phyloP scores from a whole-genome alignment of 2,113 vertebrate species.

The Lichenostomus cassidix region DNA sequence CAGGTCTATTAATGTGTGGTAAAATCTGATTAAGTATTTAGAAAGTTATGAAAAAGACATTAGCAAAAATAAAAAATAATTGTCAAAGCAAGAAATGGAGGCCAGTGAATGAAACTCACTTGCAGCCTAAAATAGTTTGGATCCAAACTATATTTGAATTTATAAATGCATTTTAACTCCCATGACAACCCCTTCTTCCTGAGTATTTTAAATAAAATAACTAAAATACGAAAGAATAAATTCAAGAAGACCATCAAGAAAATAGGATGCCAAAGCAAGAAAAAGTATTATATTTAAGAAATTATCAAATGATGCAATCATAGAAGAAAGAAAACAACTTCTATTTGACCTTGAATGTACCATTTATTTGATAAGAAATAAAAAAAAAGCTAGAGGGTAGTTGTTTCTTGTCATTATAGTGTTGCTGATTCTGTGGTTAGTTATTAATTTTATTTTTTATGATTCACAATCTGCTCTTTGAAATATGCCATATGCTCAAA shows the following conservation, averaged over 20 bases:
- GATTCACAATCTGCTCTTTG: conserved; percentile 94
- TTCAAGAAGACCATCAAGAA: background rate
- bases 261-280: background rate
- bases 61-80: background rate
- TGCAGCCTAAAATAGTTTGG: background rate
- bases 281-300: conserved; percentile 8
- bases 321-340: conserved; percentile 70
- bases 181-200: background rate
- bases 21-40: background rate
- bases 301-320: conserved; percentile 17
- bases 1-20: background rate
- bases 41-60: background rate
- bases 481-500: conserved; percentile 95
- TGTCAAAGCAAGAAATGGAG: background rate
- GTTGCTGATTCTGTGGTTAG: conserved; percentile 86
- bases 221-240: background rate
- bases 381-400: conserved; percentile 78
- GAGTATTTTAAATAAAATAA: background rate
- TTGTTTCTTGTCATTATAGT: conserved; percentile 85
- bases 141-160: background rate
- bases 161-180: background rate
- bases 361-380: conserved; percentile 76
- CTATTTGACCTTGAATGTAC: conserved; percentile 83
- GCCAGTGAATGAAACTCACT: background rate
- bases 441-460: conserved; percentile 98